Evolutionary conservation across 37 sponge, comb jelly and placozoan species (phyloP), one percentile per base, ranked within the genome.

Genomic region (Chondrosia reniformis): DNA sequence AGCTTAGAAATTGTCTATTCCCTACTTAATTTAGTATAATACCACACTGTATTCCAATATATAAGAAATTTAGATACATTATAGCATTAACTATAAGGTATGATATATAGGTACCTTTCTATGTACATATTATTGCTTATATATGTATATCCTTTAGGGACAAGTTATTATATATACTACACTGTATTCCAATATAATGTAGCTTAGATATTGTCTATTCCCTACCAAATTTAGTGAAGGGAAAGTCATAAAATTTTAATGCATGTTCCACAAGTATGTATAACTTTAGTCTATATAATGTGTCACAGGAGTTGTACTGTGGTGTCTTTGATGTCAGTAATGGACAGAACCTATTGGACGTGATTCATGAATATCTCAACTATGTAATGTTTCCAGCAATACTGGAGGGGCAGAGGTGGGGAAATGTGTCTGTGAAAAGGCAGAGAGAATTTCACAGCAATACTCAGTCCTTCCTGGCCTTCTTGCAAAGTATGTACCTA

Each of bases 311-410:
- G 77, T 55, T 89, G 21, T 59, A 65, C 75, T 79, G 76, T 78
- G 94, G 91, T n/a, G 59, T 56, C 56, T 45, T 94, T 42, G 94
- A 94, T n/a, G 54, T 69, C 3, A 80, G 74, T 78, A 79, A 41
- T 33, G 85, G 85, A 1, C 74, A 73, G 30, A 69, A 78, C 8
- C 76, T 96, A n/a, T 71, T 96, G 55, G 61, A 75, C 21, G 94
- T 83, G 36, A 45, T 96, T 19, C 63, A 77, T 17, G 82, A 87
- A 44, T 83, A 87, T 38, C 78, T 96, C 19, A 80, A 73, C 15
- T 22, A 52, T 27, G 77, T 93, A 8, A 85, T 96, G 66, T 0
- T 96, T 4, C 97, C 97, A 42, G 94, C 94, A 15, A 75, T 96
- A 32, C n/a, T 41, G 30, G 27, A 72, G 39, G 63, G 67, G 4